These are phyloP conservation scores for Aplysia californica DNA, from an alignment of 1,140 invertebrate genomes.

Conservation along the genomic window DNA sequence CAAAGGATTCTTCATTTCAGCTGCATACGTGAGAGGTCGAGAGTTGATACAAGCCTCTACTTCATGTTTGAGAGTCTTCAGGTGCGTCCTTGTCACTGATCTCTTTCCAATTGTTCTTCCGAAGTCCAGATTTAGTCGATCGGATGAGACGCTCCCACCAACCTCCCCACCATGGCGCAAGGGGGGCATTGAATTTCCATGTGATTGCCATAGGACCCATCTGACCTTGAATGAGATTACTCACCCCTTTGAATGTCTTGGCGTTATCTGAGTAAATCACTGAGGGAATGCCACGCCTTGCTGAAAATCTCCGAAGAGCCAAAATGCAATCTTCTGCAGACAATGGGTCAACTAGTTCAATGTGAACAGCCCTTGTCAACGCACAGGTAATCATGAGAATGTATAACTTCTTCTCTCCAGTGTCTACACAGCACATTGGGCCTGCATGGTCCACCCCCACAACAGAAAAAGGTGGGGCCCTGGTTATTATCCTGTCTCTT, in stretches of 20 bases:
- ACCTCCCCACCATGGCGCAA: background rate
- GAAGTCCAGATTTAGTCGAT: background rate
- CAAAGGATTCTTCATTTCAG: background rate
- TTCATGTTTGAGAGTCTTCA: background rate
- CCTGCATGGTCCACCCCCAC: constrained; percentile 7
- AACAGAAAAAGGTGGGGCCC: background rate
- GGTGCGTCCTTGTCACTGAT: background rate
- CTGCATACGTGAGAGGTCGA: background rate
- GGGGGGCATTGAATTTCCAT: background rate
- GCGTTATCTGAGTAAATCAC: constrained; percentile 11
- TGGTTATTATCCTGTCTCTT: background rate
- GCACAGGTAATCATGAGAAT: constrained; percentile 10
- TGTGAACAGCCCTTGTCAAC: background rate
- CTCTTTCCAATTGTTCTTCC: background rate
- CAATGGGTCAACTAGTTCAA: background rate
- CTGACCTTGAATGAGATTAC: background rate
- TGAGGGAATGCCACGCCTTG: background rate
- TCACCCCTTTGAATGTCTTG: background rate
- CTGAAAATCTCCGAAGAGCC: background rate
- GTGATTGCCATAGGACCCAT: background rate
- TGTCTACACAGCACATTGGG: background rate
- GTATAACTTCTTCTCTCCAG: background rate
- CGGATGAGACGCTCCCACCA: background rate
- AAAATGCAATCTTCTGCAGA: background rate
- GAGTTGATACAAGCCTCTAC: constrained; percentile 8